phyloP scores from a whole-genome alignment of 2,797 vertebrate genomes.

The Intellagama lesueurii region DNA sequence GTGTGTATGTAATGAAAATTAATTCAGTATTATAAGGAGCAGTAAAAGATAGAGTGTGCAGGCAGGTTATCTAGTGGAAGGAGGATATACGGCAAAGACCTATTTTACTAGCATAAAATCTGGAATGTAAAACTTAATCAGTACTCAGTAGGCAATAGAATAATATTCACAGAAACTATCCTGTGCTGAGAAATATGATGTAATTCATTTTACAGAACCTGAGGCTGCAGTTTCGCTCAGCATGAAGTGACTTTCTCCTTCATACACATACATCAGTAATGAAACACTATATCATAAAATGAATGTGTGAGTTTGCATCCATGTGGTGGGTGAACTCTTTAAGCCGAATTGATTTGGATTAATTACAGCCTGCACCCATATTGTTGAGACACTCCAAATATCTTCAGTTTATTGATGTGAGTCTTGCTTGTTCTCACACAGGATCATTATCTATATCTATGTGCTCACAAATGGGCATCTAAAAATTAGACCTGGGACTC shows the following conservation, averaged over 20 bases:
- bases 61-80: slow-evolving; percentile 19
- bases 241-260: slow-evolving; percentile 11
- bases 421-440: not conserved
- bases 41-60: slow-evolving; percentile 24
- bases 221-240: slow-evolving; percentile 18
- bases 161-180: slow-evolving; percentile 15
- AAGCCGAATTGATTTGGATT: not conserved
- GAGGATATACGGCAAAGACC: not conserved
- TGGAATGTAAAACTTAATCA: slow-evolving; percentile 4
- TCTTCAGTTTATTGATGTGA: not conserved
- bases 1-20: slow-evolving; percentile 20
- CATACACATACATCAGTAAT: slow-evolving; percentile 4
- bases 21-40: slow-evolving; percentile 28
- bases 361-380: slow-evolving; percentile 1
- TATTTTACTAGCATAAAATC: not conserved
- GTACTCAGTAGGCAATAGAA: not conserved
- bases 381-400: not conserved
- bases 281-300: slow-evolving; percentile 8
- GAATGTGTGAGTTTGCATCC: not conserved
- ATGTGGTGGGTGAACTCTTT: not conserved
- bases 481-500: not conserved
- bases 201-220: slow-evolving; percentile 41
- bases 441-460: not conserved
- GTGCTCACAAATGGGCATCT: too few relatives aligned
- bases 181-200: slow-evolving; percentile 14